A percentile compares a stretch with the other conserved stretches of the same genome.
phyloP scores from a whole-genome alignment of 2,888 invertebrate species.

The Orchesellides sinensis region DNA sequence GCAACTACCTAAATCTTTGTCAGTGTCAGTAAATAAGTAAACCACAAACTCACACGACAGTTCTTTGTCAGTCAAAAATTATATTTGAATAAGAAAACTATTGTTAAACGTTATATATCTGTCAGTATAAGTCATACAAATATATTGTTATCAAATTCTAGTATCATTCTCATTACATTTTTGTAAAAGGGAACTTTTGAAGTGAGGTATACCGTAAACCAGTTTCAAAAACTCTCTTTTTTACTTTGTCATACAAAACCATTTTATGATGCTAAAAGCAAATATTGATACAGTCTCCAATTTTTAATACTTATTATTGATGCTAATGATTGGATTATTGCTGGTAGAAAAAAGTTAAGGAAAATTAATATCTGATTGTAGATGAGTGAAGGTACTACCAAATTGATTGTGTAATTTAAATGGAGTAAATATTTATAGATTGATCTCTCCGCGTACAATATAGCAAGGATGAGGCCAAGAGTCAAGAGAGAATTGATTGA shows the following conservation, averaged over 20 bases:
- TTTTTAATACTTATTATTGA: too few species aligned
- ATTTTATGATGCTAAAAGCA: not conserved
- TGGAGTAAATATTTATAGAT: too few species aligned
- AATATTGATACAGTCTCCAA: too few species aligned
- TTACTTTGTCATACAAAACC: conserved; percentile 53
- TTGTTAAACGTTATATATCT: not conserved
- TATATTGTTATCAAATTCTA: too few species aligned
- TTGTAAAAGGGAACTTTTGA: not conserved
- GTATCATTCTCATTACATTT: too few species aligned
- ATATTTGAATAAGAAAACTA: not conserved
- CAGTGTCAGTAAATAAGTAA: not conserved
- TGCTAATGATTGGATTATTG: too few species aligned
- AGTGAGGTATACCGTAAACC: not conserved
- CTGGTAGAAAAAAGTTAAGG: not conserved
- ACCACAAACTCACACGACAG: not conserved
- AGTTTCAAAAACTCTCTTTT: conserved; percentile 12
- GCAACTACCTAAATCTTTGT: not conserved
- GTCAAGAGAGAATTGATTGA: too few species aligned
- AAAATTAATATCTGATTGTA: not conserved
- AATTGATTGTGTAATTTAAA: too few species aligned
- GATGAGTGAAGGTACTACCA: not conserved
- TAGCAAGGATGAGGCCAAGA: too few species aligned
- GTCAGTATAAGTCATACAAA: too few species aligned
- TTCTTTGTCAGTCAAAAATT: not conserved
- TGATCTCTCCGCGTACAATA: too few species aligned